Evolutionary conservation across 2,888 invertebrate genomes (phyloP).

Genomic region (Yponomeuta cagnagella): DNA sequence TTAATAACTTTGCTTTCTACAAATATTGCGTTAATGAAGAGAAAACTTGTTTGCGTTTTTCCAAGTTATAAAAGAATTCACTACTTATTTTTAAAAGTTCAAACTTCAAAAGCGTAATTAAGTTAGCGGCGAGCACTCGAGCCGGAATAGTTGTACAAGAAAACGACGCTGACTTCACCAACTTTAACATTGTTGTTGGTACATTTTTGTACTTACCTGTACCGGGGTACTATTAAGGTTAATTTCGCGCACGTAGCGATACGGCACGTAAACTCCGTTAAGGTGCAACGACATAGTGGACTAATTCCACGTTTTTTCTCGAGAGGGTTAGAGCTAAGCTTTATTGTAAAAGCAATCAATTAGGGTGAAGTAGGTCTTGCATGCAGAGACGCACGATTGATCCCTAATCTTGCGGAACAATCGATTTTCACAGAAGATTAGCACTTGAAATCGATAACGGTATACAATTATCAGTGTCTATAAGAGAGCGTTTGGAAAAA

Average conservation of each 20-base stretch:
- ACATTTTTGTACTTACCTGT: slow-evolving; percentile 10
- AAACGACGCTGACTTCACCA: slow-evolving; percentile 25
- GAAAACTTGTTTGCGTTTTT: too few relatives aligned
- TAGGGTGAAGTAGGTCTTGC: neutral
- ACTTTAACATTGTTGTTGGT: slow-evolving; percentile 8
- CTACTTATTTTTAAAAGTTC: slow-evolving; percentile 5
- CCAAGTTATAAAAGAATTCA: neutral
- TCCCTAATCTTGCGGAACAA: neutral
- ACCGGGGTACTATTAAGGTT: slow-evolving; percentile 8
- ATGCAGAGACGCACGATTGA: neutral
- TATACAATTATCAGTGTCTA: neutral
- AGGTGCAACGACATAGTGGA: slow-evolving; percentile 6
- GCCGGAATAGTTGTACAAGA: slow-evolving; percentile 15
- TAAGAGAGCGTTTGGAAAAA: too few relatives aligned
- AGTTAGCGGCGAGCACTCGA: slow-evolving; percentile 29
- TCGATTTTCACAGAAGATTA: neutral
- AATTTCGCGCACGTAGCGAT: slow-evolving; percentile 8
- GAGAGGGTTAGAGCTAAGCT: neutral
- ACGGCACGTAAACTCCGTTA: slow-evolving; percentile 9
- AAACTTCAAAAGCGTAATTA: slow-evolving; percentile 28
- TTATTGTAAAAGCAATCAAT: neutral
- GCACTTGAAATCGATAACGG: neutral
- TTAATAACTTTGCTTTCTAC: too few relatives aligned
- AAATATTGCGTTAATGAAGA: too few relatives aligned
- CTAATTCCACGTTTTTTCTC: slow-evolving; percentile 7